Conservation (phyloP, 2,797 vertebrate genomes). For the Lateolabrax maculatus region DNA sequence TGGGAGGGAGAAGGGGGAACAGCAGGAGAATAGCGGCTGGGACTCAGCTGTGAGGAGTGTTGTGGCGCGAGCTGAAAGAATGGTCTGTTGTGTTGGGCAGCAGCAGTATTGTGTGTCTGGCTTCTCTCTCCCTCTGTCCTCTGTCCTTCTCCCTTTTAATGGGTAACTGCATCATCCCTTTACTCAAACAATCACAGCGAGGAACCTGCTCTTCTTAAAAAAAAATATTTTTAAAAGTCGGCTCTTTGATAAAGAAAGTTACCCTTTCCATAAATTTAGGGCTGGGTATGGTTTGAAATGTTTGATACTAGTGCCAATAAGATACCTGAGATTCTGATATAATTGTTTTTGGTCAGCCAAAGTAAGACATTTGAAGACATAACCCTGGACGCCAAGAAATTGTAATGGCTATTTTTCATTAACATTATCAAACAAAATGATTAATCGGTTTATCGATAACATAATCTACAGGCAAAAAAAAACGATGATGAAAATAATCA, state of each 20-base stretch:
- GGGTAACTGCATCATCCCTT: constrained; percentile 65
- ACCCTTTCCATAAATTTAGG: constrained; percentile 9
- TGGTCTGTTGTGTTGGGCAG: constrained; percentile 81
- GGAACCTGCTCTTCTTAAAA: constrained; percentile 38
- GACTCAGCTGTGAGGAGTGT: constrained; percentile 79
- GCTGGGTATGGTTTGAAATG: constrained; percentile 20
- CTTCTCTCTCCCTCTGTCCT: constrained; percentile 61
- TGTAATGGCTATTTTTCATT: background rate
- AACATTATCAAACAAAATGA: background rate
- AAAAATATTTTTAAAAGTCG: constrained; percentile 15
- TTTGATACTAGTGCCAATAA: background rate
- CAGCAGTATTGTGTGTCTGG: constrained; percentile 80
- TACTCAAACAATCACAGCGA: constrained; percentile 64
- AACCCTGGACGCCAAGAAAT: background rate
- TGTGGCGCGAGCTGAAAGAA: constrained; percentile 83
- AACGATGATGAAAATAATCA: background rate
- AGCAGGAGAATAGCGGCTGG: constrained; percentile 81
- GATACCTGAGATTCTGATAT: background rate
- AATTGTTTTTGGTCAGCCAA: background rate
- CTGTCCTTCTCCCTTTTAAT: constrained; percentile 58
- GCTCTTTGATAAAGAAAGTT: constrained; percentile 35
- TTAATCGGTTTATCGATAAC: background rate
- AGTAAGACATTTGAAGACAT: background rate
- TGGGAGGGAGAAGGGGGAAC: constrained; percentile 73
- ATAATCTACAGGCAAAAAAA: background rate